Percentiles rank a stretch among this genome's conserved stretches.
Conservation (phyloP, 2,113 vertebrate species). For the Pogona vitticeps region DNA sequence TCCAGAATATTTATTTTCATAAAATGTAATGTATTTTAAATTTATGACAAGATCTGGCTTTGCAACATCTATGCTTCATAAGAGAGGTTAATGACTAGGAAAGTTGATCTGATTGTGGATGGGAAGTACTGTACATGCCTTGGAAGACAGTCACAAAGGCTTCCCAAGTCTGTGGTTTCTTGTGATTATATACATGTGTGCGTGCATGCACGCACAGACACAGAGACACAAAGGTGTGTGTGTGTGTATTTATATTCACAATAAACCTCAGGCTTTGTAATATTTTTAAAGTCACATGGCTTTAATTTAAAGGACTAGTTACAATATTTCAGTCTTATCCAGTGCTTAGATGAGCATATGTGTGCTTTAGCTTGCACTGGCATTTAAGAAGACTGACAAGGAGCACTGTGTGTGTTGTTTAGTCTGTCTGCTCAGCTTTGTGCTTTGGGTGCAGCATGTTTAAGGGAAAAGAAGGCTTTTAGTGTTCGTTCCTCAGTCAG, state of each 20-base stretch:
- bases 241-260: not conserved
- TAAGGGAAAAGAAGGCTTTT: not conserved
- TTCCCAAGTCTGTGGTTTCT: not conserved
- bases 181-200: not conserved
- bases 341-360: not conserved
- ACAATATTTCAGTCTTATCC: not conserved
- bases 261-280: not conserved
- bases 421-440: not conserved
- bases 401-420: not conserved
- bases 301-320: slow-evolving; percentile 11
- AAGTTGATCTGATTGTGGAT: not conserved
- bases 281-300: not conserved
- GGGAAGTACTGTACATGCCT: not conserved
- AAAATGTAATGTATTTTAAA: not conserved
- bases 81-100: slow-evolving; percentile 9
- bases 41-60: not conserved
- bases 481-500: not conserved
- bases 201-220: not conserved
- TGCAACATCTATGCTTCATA: not conserved
- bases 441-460: not conserved
- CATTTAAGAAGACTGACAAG: not conserved
- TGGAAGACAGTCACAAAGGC: slow-evolving; percentile 17
- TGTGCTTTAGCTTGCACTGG: not conserved
- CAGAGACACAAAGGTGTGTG: not conserved
- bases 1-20: not conserved